Conservation (phyloP, 2,888 invertebrate genomes). For the Apoda limacodes region DNA sequence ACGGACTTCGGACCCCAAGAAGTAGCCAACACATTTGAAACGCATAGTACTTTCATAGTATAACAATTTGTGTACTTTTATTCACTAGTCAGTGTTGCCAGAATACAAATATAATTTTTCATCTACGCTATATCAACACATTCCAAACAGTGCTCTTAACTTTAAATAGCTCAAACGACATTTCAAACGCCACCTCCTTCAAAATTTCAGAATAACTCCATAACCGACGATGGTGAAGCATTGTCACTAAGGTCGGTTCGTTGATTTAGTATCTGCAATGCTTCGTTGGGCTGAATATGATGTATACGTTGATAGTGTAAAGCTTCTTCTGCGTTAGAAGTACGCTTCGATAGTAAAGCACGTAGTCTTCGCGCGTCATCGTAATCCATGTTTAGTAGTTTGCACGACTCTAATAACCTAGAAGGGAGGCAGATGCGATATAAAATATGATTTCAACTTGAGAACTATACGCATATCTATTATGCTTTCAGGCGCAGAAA, state of each 20-base stretch:
- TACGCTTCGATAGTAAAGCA: conserved; percentile 64
- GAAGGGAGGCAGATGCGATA: background rate
- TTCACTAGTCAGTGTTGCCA: too few species aligned
- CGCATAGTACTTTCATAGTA: too few species aligned
- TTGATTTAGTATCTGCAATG: conserved; percentile 45
- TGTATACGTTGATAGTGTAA: conserved; percentile 25
- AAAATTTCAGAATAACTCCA: conserved; percentile 53
- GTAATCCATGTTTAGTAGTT: conserved; percentile 78
- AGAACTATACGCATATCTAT: too few species aligned
- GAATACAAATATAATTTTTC: too few species aligned
- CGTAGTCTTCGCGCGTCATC: conserved; percentile 83
- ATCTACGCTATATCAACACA: too few species aligned
- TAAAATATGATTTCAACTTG: too few species aligned
- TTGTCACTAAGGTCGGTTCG: conserved; percentile 47
- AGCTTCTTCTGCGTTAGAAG: conserved; percentile 18
- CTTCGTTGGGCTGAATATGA: conserved; percentile 28
- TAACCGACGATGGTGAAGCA: conserved; percentile 38
- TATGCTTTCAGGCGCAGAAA: too few species aligned
- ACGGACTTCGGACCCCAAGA: too few species aligned
- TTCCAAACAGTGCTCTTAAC: background rate
- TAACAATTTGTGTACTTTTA: too few species aligned
- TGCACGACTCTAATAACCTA: conserved; percentile 81
- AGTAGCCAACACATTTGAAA: too few species aligned
- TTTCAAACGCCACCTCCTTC: conserved; percentile 40
- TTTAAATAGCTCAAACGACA: too few species aligned